A percentile compares a stretch with the other conserved stretches of the same genome.
These are phyloP conservation scores for Drosophila mayaguana DNA, from an alignment of 2,888 invertebrate species.

Conservation along the genomic window DNA sequence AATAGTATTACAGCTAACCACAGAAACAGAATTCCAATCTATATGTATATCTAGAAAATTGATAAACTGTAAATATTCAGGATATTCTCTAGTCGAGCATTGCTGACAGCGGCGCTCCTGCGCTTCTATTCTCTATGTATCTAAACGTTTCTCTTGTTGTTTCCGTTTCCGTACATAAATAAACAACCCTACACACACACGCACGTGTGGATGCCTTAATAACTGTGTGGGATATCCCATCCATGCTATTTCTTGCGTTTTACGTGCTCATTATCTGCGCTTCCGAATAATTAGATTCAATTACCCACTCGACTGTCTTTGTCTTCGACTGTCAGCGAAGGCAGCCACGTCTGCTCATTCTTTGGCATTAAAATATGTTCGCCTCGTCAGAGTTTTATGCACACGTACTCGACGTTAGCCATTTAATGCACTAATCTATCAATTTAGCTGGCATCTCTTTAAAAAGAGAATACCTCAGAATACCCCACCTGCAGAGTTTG, in stretches of 20 bases:
- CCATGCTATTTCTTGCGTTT: conserved; percentile 43
- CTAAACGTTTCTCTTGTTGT: conserved; percentile 35
- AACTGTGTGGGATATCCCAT: conserved; percentile 29
- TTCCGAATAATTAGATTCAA: conserved; percentile 79
- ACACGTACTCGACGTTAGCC: conserved; percentile 22
- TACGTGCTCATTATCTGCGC: conserved; percentile 76
- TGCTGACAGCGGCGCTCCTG: not conserved
- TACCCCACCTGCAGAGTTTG: conserved; percentile 28
- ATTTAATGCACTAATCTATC: conserved; percentile 30
- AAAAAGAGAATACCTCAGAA: conserved; percentile 15
- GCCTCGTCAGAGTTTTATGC: not conserved
- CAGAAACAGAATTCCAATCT: not conserved
- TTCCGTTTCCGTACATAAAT: conserved; percentile 27
- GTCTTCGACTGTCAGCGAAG: conserved; percentile 16
- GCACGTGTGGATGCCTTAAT: conserved; percentile 3
- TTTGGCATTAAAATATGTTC: conserved; percentile 35
- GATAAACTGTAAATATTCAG: not conserved
- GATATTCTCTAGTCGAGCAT: not conserved
- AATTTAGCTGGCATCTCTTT: conserved; percentile 44
- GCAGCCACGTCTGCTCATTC: not conserved
- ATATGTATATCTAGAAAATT: not conserved
- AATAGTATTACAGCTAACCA: not conserved
- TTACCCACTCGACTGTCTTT: conserved; percentile 51
- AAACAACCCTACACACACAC: conserved; percentile 15
- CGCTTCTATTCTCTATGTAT: conserved; percentile 34